Percentiles rank a stretch among this genome's conserved stretches.
phyloP scores from a whole-genome alignment of 2,888 invertebrate species.

The Falcaria lacertinaria region DNA sequence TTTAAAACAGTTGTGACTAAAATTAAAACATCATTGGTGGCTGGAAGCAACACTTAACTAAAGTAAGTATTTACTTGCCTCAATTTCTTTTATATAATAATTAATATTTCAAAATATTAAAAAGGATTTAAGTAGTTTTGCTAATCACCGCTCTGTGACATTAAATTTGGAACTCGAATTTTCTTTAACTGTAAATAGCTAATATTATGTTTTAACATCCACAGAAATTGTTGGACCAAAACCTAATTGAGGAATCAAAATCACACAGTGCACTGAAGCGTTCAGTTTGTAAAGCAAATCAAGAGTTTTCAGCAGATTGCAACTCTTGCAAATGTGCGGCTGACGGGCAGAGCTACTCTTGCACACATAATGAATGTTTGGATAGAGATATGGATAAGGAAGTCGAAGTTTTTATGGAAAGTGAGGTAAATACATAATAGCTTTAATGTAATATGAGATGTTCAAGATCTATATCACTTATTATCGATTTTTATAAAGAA shows the following conservation, averaged over 20 bases:
- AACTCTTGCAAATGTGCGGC: conserved; percentile 76
- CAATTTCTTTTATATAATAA: no score
- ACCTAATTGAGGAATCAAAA: background rate
- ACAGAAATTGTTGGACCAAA: background rate
- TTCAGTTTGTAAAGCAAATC: conserved; percentile 64
- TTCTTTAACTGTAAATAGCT: no score
- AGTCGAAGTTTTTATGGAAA: conserved; percentile 67
- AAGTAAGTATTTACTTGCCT: no score
- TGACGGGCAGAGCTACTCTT: conserved; percentile 70
- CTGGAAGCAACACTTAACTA: no score
- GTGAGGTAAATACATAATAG: conserved; percentile 40
- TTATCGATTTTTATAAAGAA: no score
- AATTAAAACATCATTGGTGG: no score
- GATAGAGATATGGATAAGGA: conserved; percentile 49
- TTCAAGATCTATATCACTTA: no score
- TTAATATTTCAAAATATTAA: no score
- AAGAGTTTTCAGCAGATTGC: conserved; percentile 71
- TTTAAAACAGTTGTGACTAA: no score
- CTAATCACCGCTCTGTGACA: no score
- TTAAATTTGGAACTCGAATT: no score
- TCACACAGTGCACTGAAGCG: conserved; percentile 31
- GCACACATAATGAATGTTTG: conserved; percentile 72
- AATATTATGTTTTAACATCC: background rate
- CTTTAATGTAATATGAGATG: background rate
- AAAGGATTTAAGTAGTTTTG: no score